Conservation (phyloP, 2,888 invertebrate genomes). For the Caenorhabditis panamensis region DNA sequence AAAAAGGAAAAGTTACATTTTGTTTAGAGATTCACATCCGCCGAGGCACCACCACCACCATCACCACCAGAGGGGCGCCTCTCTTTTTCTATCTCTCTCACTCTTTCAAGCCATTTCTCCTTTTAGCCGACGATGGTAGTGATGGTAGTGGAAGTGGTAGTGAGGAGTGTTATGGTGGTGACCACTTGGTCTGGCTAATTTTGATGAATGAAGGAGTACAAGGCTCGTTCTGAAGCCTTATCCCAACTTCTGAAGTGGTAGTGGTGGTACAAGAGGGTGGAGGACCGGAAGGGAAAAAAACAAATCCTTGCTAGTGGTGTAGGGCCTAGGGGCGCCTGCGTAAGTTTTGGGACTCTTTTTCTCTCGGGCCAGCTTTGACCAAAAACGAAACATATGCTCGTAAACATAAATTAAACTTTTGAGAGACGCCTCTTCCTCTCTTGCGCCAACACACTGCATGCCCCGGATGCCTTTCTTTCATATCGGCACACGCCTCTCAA, state of each 20-base stretch:
- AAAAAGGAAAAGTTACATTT: constrained; percentile 63
- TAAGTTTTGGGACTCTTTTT: constrained; percentile 54
- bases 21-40: constrained; percentile 65
- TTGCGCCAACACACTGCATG: constrained; percentile 51
- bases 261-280: constrained; percentile 31
- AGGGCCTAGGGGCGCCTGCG: constrained; percentile 15
- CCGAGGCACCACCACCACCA: constrained; percentile 46
- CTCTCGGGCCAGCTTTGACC: constrained; percentile 44
- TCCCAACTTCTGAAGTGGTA: constrained; percentile 24
- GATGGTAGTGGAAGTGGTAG: constrained; percentile 2
- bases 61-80: constrained; percentile 22
- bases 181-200: not conserved
- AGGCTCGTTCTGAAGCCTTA: not conserved
- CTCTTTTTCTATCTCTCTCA: constrained; percentile 7
- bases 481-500: constrained; percentile 59
- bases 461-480: constrained; percentile 56
- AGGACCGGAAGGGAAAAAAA: constrained; percentile 42
- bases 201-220: not conserved
- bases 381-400: constrained; percentile 67
- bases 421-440: constrained; percentile 59
- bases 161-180: not conserved
- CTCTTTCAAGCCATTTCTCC: not conserved
- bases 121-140: not conserved
- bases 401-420: constrained; percentile 68
- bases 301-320: constrained; percentile 38